phyloP scores from a whole-genome alignment of 2,113 vertebrate species.

The Toxotes chatareus region DNA sequence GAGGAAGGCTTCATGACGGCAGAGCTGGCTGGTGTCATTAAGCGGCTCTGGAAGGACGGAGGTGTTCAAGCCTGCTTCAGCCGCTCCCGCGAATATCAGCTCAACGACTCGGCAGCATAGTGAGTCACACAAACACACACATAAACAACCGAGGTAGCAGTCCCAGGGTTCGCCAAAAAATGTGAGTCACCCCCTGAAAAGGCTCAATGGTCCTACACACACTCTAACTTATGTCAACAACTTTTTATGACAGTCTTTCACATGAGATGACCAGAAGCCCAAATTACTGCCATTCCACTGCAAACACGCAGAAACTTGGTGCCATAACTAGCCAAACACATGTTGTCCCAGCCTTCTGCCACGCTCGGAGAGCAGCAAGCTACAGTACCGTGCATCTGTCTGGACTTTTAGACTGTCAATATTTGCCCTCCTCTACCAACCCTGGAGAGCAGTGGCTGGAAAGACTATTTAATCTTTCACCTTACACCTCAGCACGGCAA shows the following conservation, averaged over 20 bases:
- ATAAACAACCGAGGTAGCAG: slow-evolving; percentile 23
- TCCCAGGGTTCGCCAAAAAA: neutral
- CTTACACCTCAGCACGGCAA: slow-evolving; percentile 23
- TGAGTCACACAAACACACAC: slow-evolving; percentile 82
- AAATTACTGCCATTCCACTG: slow-evolving; percentile 14
- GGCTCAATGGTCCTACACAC: neutral
- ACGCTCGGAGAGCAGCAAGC: slow-evolving; percentile 23
- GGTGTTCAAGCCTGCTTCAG: slow-evolving; percentile 97
- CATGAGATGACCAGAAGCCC: neutral
- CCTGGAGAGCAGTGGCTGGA: slow-evolving; percentile 13
- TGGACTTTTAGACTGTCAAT: slow-evolving; percentile 76
- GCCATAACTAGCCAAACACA: slow-evolving; percentile 8
- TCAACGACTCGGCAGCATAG: slow-evolving; percentile 99
- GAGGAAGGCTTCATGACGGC: slow-evolving; percentile 99
- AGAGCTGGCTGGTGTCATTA: slow-evolving; percentile 97
- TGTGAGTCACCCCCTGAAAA: slow-evolving; percentile 38
- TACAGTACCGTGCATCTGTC: slow-evolving; percentile 1
- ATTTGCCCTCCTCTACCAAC: slow-evolving; percentile 55
- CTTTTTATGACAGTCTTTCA: slow-evolving; percentile 14
- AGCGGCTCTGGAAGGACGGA: slow-evolving; percentile 95
- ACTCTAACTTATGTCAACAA: slow-evolving; percentile 6
- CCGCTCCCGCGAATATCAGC: slow-evolving; percentile 97
- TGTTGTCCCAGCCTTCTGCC: slow-evolving; percentile 3
- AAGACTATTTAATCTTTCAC: slow-evolving; percentile 54
- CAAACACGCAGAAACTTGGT: slow-evolving; percentile 34